These are phyloP conservation scores for Lutraria rhynchaena DNA, from an alignment of 1,140 invertebrate species.

Conservation along the genomic window DNA sequence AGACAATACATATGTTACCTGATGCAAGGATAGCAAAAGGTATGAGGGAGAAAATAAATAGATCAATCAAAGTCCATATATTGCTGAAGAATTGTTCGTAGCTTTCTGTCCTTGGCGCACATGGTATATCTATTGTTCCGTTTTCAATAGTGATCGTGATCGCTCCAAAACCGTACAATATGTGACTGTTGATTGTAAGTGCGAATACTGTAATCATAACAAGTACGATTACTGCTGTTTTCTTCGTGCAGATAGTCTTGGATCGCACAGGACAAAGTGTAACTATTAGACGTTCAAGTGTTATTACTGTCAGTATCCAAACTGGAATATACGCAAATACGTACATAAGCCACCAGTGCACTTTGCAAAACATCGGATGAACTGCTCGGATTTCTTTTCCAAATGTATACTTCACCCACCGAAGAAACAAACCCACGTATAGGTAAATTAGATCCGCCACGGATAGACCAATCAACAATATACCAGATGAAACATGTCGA, in stretches of 20 bases:
- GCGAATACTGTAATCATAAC: slow-evolving; percentile 35
- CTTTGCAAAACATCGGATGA: too few species aligned
- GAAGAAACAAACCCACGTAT: too few species aligned
- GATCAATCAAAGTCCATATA: slow-evolving; percentile 70
- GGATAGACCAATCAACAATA: slow-evolving; percentile 63
- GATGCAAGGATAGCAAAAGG: slow-evolving; percentile 60
- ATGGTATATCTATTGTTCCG: not conserved
- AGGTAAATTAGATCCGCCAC: slow-evolving; percentile 62
- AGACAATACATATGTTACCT: slow-evolving; percentile 65
- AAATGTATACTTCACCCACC: too few species aligned
- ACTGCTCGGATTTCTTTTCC: too few species aligned
- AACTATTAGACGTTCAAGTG: too few species aligned
- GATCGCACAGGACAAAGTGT: slow-evolving; percentile 63
- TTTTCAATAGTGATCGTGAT: not conserved
- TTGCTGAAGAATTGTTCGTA: slow-evolving; percentile 54
- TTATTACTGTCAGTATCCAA: too few species aligned
- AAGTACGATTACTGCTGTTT: slow-evolving; percentile 42
- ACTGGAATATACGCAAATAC: too few species aligned
- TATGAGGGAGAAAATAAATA: slow-evolving; percentile 65
- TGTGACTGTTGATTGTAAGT: slow-evolving; percentile 63
- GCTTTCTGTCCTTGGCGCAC: slow-evolving; percentile 20
- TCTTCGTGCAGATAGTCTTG: slow-evolving; percentile 56
- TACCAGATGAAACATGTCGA: slow-evolving; percentile 41
- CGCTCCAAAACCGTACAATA: slow-evolving; percentile 59
- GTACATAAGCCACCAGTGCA: too few species aligned